A percentile compares a stretch with the other conserved stretches of the same genome.
These are phyloP conservation scores for Tiliacea aurago DNA, from an alignment of 2,888 invertebrate species.

Conservation along the genomic window DNA sequence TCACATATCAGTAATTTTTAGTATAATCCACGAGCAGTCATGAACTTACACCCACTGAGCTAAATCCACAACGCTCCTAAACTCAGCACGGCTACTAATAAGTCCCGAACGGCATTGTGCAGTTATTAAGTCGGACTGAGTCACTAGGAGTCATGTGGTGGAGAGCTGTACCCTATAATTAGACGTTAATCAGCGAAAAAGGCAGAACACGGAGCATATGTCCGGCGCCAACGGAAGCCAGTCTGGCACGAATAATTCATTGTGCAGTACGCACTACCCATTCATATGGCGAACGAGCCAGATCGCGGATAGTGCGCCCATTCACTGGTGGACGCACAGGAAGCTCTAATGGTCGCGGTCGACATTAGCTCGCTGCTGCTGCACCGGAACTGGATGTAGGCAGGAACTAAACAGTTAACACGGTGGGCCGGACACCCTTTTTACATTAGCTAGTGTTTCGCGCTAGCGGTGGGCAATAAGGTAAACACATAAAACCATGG, in stretches of 20 bases:
- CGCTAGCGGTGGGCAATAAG: constrained; percentile 4
- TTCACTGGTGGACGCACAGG: constrained; percentile 82
- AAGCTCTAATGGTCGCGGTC: constrained; percentile 82
- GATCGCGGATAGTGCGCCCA: constrained; percentile 76
- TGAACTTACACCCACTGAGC: constrained; percentile 71
- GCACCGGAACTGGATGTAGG: constrained; percentile 83
- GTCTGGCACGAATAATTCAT: constrained; percentile 87
- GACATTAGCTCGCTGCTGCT: constrained; percentile 75
- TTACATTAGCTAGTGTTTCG: constrained; percentile 39
- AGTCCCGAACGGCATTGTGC: constrained; percentile 77
- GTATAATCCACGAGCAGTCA: constrained; percentile 49
- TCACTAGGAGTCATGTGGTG: constrained; percentile 84
- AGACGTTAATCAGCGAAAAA: constrained; percentile 89
- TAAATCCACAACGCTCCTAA: constrained; percentile 71
- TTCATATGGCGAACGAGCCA: constrained; percentile 81
- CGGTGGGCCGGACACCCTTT: constrained; percentile 67
- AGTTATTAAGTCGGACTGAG: constrained; percentile 81
- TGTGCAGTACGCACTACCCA: constrained; percentile 81
- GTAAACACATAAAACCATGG: constrained; percentile 5
- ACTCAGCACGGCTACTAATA: constrained; percentile 74
- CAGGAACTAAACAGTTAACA: constrained; percentile 85
- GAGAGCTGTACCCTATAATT: constrained; percentile 87
- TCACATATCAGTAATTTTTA: constrained; percentile 38
- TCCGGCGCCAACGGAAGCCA: constrained; percentile 87
- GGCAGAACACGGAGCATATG: constrained; percentile 83